Evolutionary conservation across 2,888 invertebrate species (phyloP).

Genomic region (Chrysina gloriosa): DNA sequence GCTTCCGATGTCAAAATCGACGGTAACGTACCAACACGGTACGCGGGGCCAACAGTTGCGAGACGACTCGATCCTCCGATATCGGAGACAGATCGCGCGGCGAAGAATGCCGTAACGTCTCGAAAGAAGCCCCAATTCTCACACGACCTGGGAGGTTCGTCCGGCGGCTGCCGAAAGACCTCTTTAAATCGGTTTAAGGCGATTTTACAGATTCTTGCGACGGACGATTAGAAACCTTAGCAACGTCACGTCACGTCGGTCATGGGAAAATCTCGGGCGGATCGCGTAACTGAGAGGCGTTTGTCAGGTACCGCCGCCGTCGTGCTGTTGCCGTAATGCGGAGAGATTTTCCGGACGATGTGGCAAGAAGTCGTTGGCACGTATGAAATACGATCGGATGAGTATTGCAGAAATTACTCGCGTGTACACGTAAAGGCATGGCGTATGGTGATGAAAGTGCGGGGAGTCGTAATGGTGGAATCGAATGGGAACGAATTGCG

Average conservation of each 20-base stretch:
- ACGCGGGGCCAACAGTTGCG: too few species aligned
- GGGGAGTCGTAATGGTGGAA: too few species aligned
- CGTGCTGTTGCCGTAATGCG: not conserved
- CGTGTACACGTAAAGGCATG: too few species aligned
- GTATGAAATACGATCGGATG: too few species aligned
- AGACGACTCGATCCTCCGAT: too few species aligned
- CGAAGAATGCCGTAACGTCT: not conserved
- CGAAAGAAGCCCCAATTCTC: slow-evolving; percentile 4
- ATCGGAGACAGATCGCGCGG: too few species aligned
- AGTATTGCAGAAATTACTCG: too few species aligned
- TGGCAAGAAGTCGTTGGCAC: not conserved
- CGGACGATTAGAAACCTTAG: not conserved
- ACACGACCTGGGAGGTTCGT: not conserved
- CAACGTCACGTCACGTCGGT: not conserved
- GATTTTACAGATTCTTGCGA: not conserved
- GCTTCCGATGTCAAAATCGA: too few species aligned
- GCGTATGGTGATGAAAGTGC: too few species aligned
- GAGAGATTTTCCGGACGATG: not conserved
- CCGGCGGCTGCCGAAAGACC: not conserved
- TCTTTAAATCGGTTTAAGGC: too few species aligned
- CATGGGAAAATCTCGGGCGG: not conserved
- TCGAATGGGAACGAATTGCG: too few species aligned
- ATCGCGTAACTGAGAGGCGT: not conserved
- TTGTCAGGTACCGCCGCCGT: not conserved
- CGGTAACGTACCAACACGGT: too few species aligned